Conservation (phyloP, 2,888 invertebrate species). For the Trissoscelio sp. region DNA sequence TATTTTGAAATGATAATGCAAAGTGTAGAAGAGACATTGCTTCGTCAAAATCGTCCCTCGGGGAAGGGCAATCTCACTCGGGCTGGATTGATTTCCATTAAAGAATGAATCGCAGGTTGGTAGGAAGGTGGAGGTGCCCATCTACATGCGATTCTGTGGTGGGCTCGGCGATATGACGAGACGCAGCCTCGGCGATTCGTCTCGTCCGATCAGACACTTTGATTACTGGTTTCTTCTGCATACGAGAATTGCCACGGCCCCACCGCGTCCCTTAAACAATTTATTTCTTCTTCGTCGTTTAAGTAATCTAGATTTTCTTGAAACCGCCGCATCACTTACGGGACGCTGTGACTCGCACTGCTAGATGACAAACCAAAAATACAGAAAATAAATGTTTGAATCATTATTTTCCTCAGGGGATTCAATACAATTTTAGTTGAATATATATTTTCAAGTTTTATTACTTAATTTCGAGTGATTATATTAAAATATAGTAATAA, state of each 20-base stretch:
- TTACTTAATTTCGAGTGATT: too few relatives aligned
- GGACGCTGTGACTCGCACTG: conserved; percentile 38
- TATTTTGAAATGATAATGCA: conserved; percentile 68
- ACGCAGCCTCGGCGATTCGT: conserved; percentile 73
- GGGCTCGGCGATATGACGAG: conserved; percentile 65
- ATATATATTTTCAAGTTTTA: too few relatives aligned
- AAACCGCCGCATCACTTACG: conserved; percentile 62
- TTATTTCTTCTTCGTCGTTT: conserved; percentile 65
- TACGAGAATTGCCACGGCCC: conserved; percentile 75
- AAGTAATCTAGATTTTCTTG: conserved; percentile 66
- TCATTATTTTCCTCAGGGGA: too few relatives aligned
- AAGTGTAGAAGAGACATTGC: conserved; percentile 65
- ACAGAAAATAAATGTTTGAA: conserved; percentile 20
- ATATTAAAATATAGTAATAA: too few relatives aligned
- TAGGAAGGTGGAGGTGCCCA: conserved; percentile 61
- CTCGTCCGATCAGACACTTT: conserved; percentile 81
- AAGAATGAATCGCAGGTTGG: conserved; percentile 71
- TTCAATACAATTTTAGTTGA: too few relatives aligned
- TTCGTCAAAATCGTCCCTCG: conserved; percentile 67
- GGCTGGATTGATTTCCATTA: conserved; percentile 78
- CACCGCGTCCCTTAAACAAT: conserved; percentile 57
- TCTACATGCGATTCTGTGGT: conserved; percentile 68
- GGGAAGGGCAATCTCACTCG: conserved; percentile 67
- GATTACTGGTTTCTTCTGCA: conserved; percentile 81
- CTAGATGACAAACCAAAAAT: conserved; percentile 52